These are phyloP conservation scores for Probaryconus sp. DNA, from an alignment of 1,140 invertebrate species.

Conservation along the genomic window DNA sequence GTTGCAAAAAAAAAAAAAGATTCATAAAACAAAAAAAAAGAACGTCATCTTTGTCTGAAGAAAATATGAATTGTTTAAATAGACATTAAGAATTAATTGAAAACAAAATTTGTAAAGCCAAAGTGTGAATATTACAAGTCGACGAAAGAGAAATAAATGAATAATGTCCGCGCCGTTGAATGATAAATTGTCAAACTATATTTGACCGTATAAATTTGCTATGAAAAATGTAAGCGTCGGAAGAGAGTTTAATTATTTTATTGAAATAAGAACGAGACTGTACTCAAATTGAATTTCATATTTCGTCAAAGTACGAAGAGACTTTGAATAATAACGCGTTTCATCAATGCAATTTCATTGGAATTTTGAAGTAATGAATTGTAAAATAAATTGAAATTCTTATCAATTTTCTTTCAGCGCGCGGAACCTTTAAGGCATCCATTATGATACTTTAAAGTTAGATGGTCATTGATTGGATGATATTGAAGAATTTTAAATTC, in stretches of 20 bases:
- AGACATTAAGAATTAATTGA: too few species aligned
- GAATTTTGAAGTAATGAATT: constrained; percentile 53
- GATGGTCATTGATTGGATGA: constrained; percentile 58
- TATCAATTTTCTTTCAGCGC: constrained; percentile 49
- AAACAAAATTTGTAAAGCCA: too few species aligned
- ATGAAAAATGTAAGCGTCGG: constrained; percentile 19
- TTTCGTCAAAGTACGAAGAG: constrained; percentile 43
- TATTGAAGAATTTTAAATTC: constrained; percentile 59
- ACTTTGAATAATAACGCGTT: constrained; percentile 54
- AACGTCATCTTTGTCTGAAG: too few species aligned
- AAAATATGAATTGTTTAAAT: too few species aligned
- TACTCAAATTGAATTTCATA: constrained; percentile 50
- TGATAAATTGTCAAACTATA: constrained; percentile 12
- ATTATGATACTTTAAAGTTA: constrained; percentile 58
- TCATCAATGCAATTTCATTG: constrained; percentile 49
- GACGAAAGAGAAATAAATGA: too few species aligned
- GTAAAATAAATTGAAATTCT: constrained; percentile 58
- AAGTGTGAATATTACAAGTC: too few species aligned
- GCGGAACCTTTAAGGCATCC: constrained; percentile 42
- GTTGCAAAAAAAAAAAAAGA: too few species aligned
- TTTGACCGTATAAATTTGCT: constrained; percentile 8
- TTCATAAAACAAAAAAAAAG: too few species aligned
- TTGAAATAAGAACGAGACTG: constrained; percentile 40
- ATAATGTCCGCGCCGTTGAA: too few species aligned
- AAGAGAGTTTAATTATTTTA: constrained; percentile 46